Base-by-base conservation (phyloP, 2,113 vertebrate species). In the Datnioides undecimradiatus region DNA sequence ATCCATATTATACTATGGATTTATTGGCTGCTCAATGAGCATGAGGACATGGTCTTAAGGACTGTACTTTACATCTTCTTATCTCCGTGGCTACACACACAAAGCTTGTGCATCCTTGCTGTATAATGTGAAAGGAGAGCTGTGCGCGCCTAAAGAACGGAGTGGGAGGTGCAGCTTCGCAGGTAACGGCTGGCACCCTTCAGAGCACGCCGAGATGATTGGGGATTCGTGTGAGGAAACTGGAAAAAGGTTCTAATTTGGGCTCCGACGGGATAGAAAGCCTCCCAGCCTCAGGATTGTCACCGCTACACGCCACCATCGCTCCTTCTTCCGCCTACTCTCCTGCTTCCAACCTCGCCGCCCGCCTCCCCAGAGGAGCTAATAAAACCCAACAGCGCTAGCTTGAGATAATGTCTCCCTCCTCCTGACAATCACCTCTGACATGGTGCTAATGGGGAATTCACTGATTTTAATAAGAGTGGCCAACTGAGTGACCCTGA, bases 381-480 rank as follows among this genome's bases (percentile, higher is more conserved):
- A 88, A 89, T 89, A 76, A 80, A 87, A 82, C 36, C 55, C 60
- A 80, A 65, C 62, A 68, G 68, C 11, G 33, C 45, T 71, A 25
- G 81, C 54, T 60, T 6, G n/a, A 71, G 79, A 89, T 91, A 88
- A 85, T 46, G 66, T 89, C 87, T 80, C 83, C 77, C 82, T 87
- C 84, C 51, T 75, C 75, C 79, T 87, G 82, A 92, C 87, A 82
- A 85, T 93, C 92, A 93, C 89, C 89, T 88, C 86, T 92, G 92
- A 92, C 91, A 88, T 31, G 34, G 66, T 68, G 80, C 88, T 93
- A 93, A 93, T 93, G 74, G 81, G 38, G 74, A 92, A 87, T 92
- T 91, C 87, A 89, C 76, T 89, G 84, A 91, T 92, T 91, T 93
- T 93, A 92, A 93, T 94, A 92, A 91, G 90, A 88, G 43, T 66